Evolutionary conservation across 2,113 vertebrate species (phyloP).

Genomic region (Atlantisia rogersi): DNA sequence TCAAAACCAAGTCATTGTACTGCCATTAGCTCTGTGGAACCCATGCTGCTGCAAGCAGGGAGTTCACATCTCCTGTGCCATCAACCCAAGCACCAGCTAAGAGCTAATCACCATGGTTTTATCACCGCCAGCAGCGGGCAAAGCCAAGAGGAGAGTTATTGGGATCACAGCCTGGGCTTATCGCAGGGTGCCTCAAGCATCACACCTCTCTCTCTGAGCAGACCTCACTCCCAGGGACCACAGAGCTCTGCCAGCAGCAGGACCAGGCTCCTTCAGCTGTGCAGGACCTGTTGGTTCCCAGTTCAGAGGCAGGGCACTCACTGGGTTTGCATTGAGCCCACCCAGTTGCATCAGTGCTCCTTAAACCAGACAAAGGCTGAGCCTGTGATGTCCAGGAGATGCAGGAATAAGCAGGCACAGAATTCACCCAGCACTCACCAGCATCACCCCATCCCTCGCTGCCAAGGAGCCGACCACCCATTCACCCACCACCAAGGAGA

Average conservation of each 20-base stretch:
- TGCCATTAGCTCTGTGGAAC: not conserved
- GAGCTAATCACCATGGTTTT: not conserved
- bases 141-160: not conserved
- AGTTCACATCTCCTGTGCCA: not conserved
- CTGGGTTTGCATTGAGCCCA: not conserved
- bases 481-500: not conserved
- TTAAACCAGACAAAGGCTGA: not conserved
- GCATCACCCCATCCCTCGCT: not conserved
- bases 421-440: not conserved
- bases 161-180: not conserved
- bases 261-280: not conserved
- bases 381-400: not conserved
- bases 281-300: not conserved
- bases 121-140: not conserved
- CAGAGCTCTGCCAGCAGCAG: not conserved
- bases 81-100: not conserved
- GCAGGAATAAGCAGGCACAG: not conserved
- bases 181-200: accelerated
- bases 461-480: not conserved
- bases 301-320: not conserved
- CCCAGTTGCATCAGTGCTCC: not conserved
- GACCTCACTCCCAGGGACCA: accelerated
- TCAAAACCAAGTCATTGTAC: not conserved
- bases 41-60: not conserved
- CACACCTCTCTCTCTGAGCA: not conserved